phyloP scores from a whole-genome alignment of 92 coral and sea anemone species.

The Porites evermanni region DNA sequence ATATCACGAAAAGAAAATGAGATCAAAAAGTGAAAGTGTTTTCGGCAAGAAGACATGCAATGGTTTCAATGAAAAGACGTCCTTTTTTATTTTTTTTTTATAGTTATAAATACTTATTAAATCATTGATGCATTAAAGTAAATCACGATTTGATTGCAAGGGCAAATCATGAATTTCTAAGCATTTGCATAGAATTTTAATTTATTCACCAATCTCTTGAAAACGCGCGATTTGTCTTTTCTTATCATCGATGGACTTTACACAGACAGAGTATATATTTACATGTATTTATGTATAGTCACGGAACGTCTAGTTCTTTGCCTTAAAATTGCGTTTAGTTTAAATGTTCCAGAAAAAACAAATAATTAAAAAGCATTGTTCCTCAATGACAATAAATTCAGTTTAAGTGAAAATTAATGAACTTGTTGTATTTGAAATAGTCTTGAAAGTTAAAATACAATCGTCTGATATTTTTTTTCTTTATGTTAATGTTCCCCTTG shows the following conservation, averaged over 20 bases:
- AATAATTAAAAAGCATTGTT: background rate
- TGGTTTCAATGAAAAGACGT: background rate
- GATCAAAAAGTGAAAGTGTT: background rate
- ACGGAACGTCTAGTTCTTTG: constrained; percentile 1
- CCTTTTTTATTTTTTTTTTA: background rate
- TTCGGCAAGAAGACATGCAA: background rate
- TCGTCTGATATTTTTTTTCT: background rate
- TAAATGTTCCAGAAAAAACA: background rate
- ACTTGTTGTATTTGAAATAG: background rate
- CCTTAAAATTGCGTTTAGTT: background rate
- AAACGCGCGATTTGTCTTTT: background rate
- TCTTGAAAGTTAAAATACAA: too few relatives aligned
- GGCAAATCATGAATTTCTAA: background rate
- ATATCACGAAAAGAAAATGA: background rate
- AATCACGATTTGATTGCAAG: background rate
- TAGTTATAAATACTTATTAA: background rate
- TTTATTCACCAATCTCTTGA: background rate
- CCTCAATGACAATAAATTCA: background rate
- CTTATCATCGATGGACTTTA: background rate
- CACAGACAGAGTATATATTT: constrained; percentile 1
- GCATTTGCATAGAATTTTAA: background rate
- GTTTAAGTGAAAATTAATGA: background rate
- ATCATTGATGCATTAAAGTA: background rate
- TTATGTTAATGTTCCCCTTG: background rate
- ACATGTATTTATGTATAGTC: background rate